Percentiles rank a stretch among this genome's conserved stretches.
Conservation (phyloP, 2,888 invertebrate species). For the Nycteola revayana region DNA sequence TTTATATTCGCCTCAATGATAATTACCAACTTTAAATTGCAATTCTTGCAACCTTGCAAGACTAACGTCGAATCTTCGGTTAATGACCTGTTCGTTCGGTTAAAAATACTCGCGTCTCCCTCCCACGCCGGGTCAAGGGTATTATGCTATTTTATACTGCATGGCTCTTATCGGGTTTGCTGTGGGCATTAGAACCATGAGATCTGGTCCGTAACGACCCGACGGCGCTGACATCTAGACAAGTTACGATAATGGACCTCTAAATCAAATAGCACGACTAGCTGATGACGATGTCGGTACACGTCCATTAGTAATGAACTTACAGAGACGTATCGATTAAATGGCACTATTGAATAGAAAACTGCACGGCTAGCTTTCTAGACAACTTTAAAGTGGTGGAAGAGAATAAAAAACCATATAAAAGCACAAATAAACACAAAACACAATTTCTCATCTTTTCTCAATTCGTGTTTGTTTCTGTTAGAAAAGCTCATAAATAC, state of each 20-base stretch:
- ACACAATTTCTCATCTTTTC: too few relatives aligned
- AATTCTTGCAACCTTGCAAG: conserved; percentile 40
- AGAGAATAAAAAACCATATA: too few relatives aligned
- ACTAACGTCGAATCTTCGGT: conserved; percentile 46
- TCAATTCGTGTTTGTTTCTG: too few relatives aligned
- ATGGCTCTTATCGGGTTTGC: conserved; percentile 27
- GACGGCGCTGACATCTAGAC: conserved; percentile 10
- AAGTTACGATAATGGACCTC: conserved; percentile 8
- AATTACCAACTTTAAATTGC: conserved; percentile 30
- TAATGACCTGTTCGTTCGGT: conserved; percentile 53
- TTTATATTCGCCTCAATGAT: conserved; percentile 19
- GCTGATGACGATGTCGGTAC: not conserved
- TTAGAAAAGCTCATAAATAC: too few relatives aligned
- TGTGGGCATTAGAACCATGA: conserved; percentile 16
- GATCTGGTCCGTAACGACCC: conserved; percentile 10
- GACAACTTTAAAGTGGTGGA: too few relatives aligned
- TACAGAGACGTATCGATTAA: too few relatives aligned
- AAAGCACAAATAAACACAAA: too few relatives aligned
- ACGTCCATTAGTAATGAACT: too few relatives aligned
- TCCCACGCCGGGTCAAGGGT: conserved; percentile 70
- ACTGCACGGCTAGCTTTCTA: too few relatives aligned
- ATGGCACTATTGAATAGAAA: too few relatives aligned
- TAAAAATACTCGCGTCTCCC: conserved; percentile 61
- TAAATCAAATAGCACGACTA: conserved; percentile 29
- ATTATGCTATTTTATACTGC: conserved; percentile 40